Conservation (phyloP, 1,140 invertebrate species). For the Ostrea edulis region DNA sequence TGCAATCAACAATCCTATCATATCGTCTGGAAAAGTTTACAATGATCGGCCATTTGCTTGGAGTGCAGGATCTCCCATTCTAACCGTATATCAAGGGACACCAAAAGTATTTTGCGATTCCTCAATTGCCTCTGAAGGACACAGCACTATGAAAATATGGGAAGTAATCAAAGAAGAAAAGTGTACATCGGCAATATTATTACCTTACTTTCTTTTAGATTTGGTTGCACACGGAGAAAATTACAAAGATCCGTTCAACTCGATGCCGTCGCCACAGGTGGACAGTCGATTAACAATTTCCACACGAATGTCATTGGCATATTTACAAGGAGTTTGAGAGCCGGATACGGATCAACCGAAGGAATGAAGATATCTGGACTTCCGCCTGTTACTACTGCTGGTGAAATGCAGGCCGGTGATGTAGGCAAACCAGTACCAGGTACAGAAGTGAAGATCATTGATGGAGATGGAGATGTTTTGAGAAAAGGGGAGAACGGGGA, state of each 20-base stretch:
- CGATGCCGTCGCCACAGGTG: background rate
- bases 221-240: background rate
- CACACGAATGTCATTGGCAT: background rate
- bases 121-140: too few species aligned
- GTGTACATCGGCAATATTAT: slow-evolving; percentile 1
- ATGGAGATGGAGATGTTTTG: background rate
- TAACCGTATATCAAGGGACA: background rate
- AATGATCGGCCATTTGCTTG: slow-evolving; percentile 42
- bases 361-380: background rate
- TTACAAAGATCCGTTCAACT: background rate
- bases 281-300: background rate
- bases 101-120: too few species aligned
- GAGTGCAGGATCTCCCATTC: slow-evolving; percentile 21
- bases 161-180: too few species aligned
- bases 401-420: background rate
- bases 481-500: background rate
- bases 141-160: too few species aligned
- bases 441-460: too few species aligned
- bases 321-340: background rate
- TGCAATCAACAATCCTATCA: too few species aligned
- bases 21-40: too few species aligned
- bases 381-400: background rate
- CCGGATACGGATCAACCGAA: slow-evolving; percentile 39
- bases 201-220: background rate
- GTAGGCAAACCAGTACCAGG: slow-evolving; percentile 27